These are phyloP conservation scores for Gopherus evgoodei DNA, from an alignment of 2,113 vertebrate genomes.

Conservation along the genomic window DNA sequence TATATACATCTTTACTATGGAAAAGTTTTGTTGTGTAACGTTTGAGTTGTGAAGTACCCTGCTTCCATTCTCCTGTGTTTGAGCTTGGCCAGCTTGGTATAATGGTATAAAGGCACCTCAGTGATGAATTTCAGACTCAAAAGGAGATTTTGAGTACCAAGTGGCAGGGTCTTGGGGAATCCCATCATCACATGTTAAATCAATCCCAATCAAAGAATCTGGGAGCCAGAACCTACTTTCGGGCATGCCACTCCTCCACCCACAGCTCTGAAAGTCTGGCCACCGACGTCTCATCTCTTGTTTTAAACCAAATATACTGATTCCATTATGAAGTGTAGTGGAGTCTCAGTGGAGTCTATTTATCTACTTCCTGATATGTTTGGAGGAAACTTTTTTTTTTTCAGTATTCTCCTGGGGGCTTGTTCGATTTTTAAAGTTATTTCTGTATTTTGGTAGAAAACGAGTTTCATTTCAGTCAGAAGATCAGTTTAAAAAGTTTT, in stretches of 20 bases:
- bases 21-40: too few relatives aligned
- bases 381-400: neutral
- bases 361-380: neutral
- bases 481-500: neutral
- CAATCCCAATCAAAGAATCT: neutral
- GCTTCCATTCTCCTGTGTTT: too few relatives aligned
- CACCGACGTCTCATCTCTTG: neutral
- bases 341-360: neutral
- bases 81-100: too few relatives aligned
- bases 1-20: too few relatives aligned
- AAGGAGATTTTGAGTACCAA: too few relatives aligned
- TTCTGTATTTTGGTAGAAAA: neutral
- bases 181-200: too few relatives aligned
- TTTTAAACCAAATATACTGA: neutral
- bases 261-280: neutral
- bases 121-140: too few relatives aligned
- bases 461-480: neutral
- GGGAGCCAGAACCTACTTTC: neutral
- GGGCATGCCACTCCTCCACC: neutral
- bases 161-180: too few relatives aligned
- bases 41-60: too few relatives aligned
- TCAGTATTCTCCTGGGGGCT: accelerated
- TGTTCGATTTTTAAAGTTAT: neutral
- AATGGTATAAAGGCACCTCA: too few relatives aligned
- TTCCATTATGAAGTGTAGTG: neutral